Percentiles rank a stretch among this genome's conserved stretches.
phyloP scores from a whole-genome alignment of 1,140 invertebrate species.

The Drosophila biarmipes region DNA sequence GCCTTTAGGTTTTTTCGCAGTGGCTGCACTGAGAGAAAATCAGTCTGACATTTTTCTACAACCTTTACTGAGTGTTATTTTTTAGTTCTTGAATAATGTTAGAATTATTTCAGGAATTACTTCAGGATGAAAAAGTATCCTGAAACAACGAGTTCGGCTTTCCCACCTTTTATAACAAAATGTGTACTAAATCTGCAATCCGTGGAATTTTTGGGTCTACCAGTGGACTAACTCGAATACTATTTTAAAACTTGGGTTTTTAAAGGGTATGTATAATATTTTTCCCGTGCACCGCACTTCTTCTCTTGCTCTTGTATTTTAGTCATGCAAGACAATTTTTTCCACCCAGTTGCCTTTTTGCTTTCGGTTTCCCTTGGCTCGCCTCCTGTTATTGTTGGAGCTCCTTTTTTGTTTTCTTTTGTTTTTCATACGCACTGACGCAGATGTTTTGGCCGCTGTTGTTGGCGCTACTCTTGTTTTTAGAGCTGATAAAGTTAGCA shows the following conservation, averaged over 20 bases:
- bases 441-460: constrained; percentile 29
- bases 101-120: no score
- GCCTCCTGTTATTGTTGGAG: constrained; percentile 30
- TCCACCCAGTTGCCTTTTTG: constrained; percentile 63
- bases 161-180: no score
- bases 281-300: background rate
- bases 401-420: constrained; percentile 43
- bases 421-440: constrained; percentile 62
- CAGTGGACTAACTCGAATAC: no score
- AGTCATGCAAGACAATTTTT: constrained; percentile 78
- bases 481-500: constrained; percentile 70
- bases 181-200: no score
- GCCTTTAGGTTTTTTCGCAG: constrained; percentile 10
- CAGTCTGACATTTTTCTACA: no score
- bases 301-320: constrained; percentile 64
- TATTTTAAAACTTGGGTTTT: no score
- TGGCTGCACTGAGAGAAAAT: background rate
- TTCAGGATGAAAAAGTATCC: no score
- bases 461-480: constrained; percentile 43
- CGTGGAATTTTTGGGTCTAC: no score
- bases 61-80: no score
- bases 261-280: no score
- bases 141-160: no score
- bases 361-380: constrained; percentile 17
- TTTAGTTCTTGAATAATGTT: no score